Conservation (phyloP, 2,888 invertebrate species). For the Dendrolimus pini region DNA sequence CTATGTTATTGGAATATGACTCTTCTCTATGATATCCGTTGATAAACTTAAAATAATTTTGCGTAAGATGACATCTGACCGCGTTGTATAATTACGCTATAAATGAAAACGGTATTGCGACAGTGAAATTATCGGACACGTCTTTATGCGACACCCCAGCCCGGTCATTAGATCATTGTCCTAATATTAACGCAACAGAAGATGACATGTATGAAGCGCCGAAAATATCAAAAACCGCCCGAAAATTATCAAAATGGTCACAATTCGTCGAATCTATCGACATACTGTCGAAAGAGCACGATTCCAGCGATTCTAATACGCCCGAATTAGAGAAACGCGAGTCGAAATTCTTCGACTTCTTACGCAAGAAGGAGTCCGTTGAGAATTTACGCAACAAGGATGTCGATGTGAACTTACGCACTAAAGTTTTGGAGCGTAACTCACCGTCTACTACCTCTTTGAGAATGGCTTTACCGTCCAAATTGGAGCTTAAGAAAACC, state of each 20-base stretch:
- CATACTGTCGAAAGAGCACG: conserved; percentile 32
- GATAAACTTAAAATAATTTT: not conserved
- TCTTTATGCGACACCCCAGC: conserved; percentile 34
- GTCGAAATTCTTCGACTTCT: conserved; percentile 35
- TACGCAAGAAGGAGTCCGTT: conserved; percentile 32
- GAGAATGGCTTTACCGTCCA: conserved; percentile 13
- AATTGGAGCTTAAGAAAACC: conserved; percentile 12
- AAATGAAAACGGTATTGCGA: not conserved
- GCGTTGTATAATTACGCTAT: not conserved
- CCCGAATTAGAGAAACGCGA: conserved; percentile 33
- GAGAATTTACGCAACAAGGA: conserved; percentile 7
- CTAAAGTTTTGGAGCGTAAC: conserved; percentile 16
- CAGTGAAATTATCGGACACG: conserved; percentile 20
- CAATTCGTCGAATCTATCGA: conserved; percentile 51
- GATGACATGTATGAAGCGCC: not conserved
- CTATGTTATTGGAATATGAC: no score
- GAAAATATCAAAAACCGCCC: conserved; percentile 12
- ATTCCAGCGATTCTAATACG: conserved; percentile 32
- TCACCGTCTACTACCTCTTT: conserved; percentile 29
- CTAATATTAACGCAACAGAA: conserved; percentile 15
- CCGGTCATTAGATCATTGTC: conserved; percentile 48
- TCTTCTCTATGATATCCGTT: no score
- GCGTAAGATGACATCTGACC: not conserved
- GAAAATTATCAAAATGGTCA: conserved; percentile 37
- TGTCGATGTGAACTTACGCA: not conserved